Evolutionary conservation across 2,888 invertebrate species (phyloP).

Genomic region (Scaptomyza tumidula): DNA sequence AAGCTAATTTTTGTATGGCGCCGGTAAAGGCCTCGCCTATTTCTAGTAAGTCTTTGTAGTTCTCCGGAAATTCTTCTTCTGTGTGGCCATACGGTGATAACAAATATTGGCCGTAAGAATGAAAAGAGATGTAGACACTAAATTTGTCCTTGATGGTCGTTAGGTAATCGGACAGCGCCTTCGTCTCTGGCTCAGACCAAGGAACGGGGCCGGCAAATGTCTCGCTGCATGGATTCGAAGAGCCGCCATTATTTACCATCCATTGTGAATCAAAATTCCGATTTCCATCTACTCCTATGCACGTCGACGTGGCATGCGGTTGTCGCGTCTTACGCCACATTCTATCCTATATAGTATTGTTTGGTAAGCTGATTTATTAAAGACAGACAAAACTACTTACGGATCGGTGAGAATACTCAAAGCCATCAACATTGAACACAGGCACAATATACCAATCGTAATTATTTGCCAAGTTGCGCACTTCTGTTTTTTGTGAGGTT

Average conservation of each 20-base stretch:
- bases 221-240: slow-evolving; percentile 82
- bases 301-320: slow-evolving; percentile 78
- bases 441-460: slow-evolving; percentile 92
- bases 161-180: slow-evolving; percentile 85
- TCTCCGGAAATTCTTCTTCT: slow-evolving; percentile 82
- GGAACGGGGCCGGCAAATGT: slow-evolving; percentile 86
- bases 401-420: slow-evolving; percentile 87
- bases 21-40: slow-evolving; percentile 86
- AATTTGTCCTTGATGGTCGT: slow-evolving; percentile 84
- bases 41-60: slow-evolving; percentile 84
- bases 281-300: slow-evolving; percentile 83
- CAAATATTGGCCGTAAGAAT: slow-evolving; percentile 88
- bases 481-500: slow-evolving; percentile 86
- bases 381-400: slow-evolving; percentile 84
- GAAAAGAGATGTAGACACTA: slow-evolving; percentile 87
- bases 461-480: slow-evolving; percentile 87
- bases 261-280: slow-evolving; percentile 83
- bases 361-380: neutral
- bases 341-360: slow-evolving; percentile 85
- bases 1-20: slow-evolving; percentile 84
- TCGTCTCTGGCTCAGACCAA: slow-evolving; percentile 87
- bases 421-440: slow-evolving; percentile 91
- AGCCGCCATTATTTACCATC: slow-evolving; percentile 85
- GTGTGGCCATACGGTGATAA: slow-evolving; percentile 87
- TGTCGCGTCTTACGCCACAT: slow-evolving; percentile 89